Evolutionary conservation across 37 sponge, comb jelly and placozoan genomes (phyloP).

Genomic region (Lycopodina hypogea): DNA sequence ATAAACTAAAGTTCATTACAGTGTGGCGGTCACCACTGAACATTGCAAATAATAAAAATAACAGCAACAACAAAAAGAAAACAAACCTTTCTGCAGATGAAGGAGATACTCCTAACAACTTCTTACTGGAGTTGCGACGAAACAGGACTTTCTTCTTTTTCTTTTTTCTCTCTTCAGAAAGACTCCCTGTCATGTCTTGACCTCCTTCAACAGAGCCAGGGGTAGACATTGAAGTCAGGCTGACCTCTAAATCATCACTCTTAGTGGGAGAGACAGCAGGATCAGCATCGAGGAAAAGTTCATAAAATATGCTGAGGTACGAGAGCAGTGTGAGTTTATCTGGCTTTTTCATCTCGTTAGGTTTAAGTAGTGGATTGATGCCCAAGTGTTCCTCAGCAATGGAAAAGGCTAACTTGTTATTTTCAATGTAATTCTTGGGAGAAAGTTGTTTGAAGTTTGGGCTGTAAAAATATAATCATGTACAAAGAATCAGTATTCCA

Average conservation of each 20-base stretch:
- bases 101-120: slow-evolving; percentile 16
- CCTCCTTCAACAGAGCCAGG: not conserved
- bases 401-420: slow-evolving; percentile 60
- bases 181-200: slow-evolving; percentile 2
- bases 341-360: slow-evolving; percentile 65
- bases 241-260: not conserved
- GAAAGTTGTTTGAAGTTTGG: slow-evolving; percentile 40
- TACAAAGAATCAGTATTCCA: not conserved
- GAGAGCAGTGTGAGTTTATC: slow-evolving; percentile 70
- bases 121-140: not conserved
- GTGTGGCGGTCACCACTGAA: no score
- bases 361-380: slow-evolving; percentile 60
- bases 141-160: not conserved
- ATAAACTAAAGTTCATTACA: no score
- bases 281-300: slow-evolving; percentile 53
- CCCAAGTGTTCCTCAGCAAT: slow-evolving; percentile 63
- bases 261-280: slow-evolving; percentile 15
- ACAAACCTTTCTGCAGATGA: slow-evolving; percentile 22
- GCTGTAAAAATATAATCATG: slow-evolving; percentile 18
- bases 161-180: slow-evolving; percentile 3
- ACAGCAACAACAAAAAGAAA: not conserved
- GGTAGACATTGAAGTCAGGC: not conserved
- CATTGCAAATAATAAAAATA: no score
- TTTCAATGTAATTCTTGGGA: slow-evolving; percentile 24
- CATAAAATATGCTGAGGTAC: slow-evolving; percentile 67